phyloP scores from a whole-genome alignment of 37 sponge, comb jelly and placozoan species.

The Chondrosia reniformis region DNA sequence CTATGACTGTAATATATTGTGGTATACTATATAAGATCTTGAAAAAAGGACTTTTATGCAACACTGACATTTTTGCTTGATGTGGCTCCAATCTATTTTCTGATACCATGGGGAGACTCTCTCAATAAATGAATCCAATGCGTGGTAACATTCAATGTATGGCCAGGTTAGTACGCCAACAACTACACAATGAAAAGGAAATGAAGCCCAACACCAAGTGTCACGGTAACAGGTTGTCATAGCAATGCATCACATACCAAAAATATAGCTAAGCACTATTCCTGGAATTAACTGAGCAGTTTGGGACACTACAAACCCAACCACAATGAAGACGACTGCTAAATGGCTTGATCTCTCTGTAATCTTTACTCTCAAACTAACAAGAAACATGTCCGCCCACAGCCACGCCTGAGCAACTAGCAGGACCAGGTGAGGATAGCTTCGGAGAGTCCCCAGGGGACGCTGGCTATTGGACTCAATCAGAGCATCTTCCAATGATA shows the following conservation, averaged over 20 bases:
- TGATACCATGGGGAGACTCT: neutral
- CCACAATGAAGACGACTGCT: neutral
- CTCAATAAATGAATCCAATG: neutral
- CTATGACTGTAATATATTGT: too few species aligned
- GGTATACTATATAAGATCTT: too few species aligned
- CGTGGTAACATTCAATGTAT: slow-evolving; percentile 43
- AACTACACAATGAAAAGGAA: slow-evolving; percentile 17
- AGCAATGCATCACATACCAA: slow-evolving; percentile 28
- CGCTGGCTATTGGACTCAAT: neutral
- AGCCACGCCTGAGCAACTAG: slow-evolving; percentile 31
- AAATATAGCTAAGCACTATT: slow-evolving; percentile 36
- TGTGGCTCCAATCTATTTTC: neutral
- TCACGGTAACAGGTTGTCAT: neutral
- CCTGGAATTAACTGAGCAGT: slow-evolving; percentile 44
- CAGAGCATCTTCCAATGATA: neutral
- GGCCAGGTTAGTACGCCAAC: slow-evolving; percentile 43
- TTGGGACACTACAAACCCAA: slow-evolving; percentile 26
- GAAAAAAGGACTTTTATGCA: too few species aligned
- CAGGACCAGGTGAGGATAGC: slow-evolving; percentile 50
- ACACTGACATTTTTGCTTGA: neutral
- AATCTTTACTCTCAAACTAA: slow-evolving; percentile 31
- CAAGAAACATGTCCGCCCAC: slow-evolving; percentile 48
- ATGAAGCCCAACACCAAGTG: neutral
- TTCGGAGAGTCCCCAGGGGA: neutral
- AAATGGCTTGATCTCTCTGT: neutral